These are phyloP conservation scores for Meganola albula DNA, from an alignment of 2,888 invertebrate species.

Conservation along the genomic window DNA sequence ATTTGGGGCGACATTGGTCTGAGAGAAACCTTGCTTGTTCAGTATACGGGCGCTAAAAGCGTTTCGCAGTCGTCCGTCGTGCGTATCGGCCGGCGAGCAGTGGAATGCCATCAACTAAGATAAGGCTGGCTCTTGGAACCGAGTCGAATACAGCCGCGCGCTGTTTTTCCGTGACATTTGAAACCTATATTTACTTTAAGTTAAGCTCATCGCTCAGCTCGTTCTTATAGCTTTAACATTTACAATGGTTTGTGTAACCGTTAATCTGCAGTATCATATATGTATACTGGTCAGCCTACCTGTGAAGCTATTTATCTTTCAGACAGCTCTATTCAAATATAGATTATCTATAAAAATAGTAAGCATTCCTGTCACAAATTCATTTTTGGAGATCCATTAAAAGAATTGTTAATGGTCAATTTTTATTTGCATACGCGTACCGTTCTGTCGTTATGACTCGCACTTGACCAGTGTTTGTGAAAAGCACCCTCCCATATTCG, in stretches of 20 bases:
- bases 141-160: slow-evolving; percentile 41
- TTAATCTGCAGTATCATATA: no score
- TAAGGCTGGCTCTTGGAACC: slow-evolving; percentile 59
- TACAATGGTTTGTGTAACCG: slow-evolving; percentile 10
- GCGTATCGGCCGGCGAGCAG: slow-evolving; percentile 68
- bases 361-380: no score
- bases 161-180: slow-evolving; percentile 46
- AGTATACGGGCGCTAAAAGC: slow-evolving; percentile 72
- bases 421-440: slow-evolving; percentile 3
- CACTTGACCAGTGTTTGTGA: no score
- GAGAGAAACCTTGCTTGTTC: slow-evolving; percentile 28
- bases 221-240: slow-evolving; percentile 15
- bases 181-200: slow-evolving; percentile 39
- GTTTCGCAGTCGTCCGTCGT: slow-evolving; percentile 74
- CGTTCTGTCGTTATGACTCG: no score
- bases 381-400: no score
- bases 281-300: no score
- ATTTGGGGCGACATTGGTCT: slow-evolving; percentile 31
- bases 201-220: slow-evolving; percentile 27
- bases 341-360: no score
- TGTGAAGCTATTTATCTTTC: no score
- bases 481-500: slow-evolving; percentile 14
- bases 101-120: slow-evolving; percentile 75
- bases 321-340: no score
- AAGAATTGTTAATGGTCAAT: slow-evolving; percentile 1